Evolutionary conservation across 2,797 vertebrate species (phyloP).

Genomic region (Sebastes miniatus): DNA sequence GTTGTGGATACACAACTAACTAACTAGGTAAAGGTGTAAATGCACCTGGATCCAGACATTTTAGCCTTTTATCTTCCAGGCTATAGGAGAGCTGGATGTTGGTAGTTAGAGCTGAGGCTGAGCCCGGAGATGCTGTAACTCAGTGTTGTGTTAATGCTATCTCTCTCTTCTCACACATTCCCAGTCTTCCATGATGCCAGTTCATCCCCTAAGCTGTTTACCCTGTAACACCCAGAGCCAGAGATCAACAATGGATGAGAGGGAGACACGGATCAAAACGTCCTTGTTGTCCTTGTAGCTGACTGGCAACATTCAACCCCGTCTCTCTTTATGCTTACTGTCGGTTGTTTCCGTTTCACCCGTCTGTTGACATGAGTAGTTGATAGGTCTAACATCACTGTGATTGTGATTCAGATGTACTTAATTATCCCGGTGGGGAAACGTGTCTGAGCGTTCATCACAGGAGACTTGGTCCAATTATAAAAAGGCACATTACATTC

Average conservation of each 20-base stretch:
- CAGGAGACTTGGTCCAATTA: background rate
- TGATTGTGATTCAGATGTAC: background rate
- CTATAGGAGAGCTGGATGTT: background rate
- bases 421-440: constrained; percentile 18
- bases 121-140: background rate
- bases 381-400: background rate
- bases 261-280: constrained; percentile 38
- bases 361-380: background rate
- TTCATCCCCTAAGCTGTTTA: constrained; percentile 64
- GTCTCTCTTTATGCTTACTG: background rate
- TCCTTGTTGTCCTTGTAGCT: constrained; percentile 20
- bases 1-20: too few relatives aligned
- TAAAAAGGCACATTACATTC: background rate
- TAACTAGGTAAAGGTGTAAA: background rate
- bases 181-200: constrained; percentile 17
- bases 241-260: constrained; percentile 51
- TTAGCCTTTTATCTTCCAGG: background rate
- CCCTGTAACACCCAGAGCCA: constrained; percentile 50
- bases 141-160: background rate
- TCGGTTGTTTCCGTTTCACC: background rate
- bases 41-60: background rate
- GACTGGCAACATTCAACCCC: background rate
- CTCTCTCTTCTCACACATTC: constrained; percentile 33
- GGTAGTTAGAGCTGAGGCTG: background rate
- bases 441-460: background rate